Conservation (phyloP, 2,797 vertebrate species). For the Acanthis flammea region DNA sequence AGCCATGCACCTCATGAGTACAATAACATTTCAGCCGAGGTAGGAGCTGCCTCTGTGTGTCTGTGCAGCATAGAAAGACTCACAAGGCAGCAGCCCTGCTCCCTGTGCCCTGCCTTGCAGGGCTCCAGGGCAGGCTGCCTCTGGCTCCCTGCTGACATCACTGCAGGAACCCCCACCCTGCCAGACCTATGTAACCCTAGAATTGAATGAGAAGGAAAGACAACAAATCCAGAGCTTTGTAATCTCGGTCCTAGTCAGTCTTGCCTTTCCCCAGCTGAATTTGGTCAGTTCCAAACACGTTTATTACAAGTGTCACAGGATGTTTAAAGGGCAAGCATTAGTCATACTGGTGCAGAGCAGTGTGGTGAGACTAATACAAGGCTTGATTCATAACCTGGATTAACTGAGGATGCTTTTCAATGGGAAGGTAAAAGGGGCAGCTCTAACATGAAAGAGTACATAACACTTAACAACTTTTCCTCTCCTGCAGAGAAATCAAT, state of each 20-base stretch:
- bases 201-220: not conserved
- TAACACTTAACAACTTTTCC: not conserved
- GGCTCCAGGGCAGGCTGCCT: not conserved
- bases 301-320: not conserved
- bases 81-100: not conserved
- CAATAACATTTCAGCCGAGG: not conserved
- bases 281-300: not conserved
- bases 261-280: not conserved
- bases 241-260: not conserved
- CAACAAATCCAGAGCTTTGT: not conserved
- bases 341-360: not conserved
- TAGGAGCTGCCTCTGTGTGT: not conserved
- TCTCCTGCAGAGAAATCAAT: not conserved
- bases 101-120: not conserved
- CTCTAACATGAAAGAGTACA: not conserved
- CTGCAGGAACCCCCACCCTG: not conserved
- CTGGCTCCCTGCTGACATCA: not conserved
- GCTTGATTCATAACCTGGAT: slow-evolving; percentile 19
- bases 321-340: slow-evolving; percentile 38
- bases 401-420: not conserved
- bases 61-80: not conserved
- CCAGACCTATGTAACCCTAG: not conserved
- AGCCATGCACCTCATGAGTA: not conserved
- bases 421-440: not conserved
- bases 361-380: not conserved